These are phyloP conservation scores for Agrochola circellaris DNA, from an alignment of 2,888 invertebrate species.

Conservation along the genomic window DNA sequence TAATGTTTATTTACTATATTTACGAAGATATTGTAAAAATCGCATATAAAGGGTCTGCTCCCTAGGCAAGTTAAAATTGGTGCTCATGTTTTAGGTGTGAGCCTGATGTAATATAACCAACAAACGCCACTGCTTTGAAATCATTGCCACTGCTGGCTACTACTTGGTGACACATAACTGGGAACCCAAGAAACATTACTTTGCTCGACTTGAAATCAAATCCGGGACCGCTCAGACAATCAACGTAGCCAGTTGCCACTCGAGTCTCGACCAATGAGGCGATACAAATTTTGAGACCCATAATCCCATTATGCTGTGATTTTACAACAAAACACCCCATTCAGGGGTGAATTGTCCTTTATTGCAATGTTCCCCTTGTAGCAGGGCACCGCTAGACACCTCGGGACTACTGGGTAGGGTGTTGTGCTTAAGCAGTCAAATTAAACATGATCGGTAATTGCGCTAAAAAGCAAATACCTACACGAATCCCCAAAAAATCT, in stretches of 20 bases:
- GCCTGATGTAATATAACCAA: conserved; percentile 16
- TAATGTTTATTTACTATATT: conserved; percentile 22
- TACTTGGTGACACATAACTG: neutral
- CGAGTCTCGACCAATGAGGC: conserved; percentile 5
- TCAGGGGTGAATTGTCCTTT: conserved; percentile 5
- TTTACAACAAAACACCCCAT: conserved; percentile 34
- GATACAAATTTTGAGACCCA: neutral
- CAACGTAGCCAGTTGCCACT: neutral
- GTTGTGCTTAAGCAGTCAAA: neutral
- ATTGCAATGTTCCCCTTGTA: conserved; percentile 25
- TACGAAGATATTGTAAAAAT: conserved; percentile 6
- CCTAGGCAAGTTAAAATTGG: neutral
- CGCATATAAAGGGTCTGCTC: neutral
- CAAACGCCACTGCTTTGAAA: conserved; percentile 14
- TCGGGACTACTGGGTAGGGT: conserved; percentile 5
- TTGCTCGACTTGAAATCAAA: neutral
- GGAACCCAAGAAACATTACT: neutral
- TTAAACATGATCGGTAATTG: neutral
- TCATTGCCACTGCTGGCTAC: neutral
- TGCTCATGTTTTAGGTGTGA: neutral
- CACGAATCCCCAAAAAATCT: neutral
- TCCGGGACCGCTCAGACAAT: neutral
- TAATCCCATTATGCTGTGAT: conserved; percentile 11
- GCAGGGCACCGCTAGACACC: neutral
- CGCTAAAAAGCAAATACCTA: neutral